A percentile compares a stretch with the other conserved stretches of the same genome.
These are phyloP conservation scores for Ferrisia virgata DNA, from an alignment of 2,888 invertebrate genomes.

Conservation along the genomic window DNA sequence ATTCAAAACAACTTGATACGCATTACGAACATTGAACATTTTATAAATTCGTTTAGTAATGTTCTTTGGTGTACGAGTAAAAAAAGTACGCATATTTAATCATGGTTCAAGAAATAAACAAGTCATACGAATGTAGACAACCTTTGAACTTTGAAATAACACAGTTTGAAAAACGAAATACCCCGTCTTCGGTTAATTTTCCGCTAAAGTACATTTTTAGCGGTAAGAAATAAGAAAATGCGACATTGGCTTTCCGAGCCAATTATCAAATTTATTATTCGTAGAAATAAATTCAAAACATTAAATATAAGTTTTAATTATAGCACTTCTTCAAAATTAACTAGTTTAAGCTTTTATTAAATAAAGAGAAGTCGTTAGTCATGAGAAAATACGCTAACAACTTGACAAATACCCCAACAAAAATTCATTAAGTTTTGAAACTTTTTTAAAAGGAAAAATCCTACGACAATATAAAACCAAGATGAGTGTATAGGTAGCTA, in stretches of 20 bases:
- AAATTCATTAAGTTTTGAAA: constrained; percentile 28
- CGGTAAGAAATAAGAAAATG: not conserved
- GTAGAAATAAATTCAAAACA: not conserved
- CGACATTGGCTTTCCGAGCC: not conserved
- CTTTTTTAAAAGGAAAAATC: not conserved
- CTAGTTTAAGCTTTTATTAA: not conserved
- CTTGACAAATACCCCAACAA: constrained; percentile 2
- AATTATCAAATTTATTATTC: constrained; percentile 4
- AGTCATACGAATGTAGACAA: not conserved
- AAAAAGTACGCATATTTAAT: too few relatives aligned
- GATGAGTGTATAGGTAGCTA: not conserved
- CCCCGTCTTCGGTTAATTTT: not conserved
- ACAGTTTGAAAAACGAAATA: not conserved
- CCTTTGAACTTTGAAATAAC: not conserved
- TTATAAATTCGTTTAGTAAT: too few relatives aligned
- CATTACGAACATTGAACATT: too few relatives aligned
- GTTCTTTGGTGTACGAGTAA: not conserved
- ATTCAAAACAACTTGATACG: too few relatives aligned
- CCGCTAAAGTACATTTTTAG: not conserved
- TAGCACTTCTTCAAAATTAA: constrained; percentile 3
- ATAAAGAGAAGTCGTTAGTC: constrained; percentile 26
- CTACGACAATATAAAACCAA: not conserved
- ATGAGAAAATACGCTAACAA: constrained; percentile 15
- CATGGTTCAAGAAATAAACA: too few relatives aligned
- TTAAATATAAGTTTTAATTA: constrained; percentile 15